Percentiles rank a stretch among this genome's conserved stretches.
phyloP scores from a whole-genome alignment of 2,797 vertebrate genomes.

The Taeniopygia guttata region DNA sequence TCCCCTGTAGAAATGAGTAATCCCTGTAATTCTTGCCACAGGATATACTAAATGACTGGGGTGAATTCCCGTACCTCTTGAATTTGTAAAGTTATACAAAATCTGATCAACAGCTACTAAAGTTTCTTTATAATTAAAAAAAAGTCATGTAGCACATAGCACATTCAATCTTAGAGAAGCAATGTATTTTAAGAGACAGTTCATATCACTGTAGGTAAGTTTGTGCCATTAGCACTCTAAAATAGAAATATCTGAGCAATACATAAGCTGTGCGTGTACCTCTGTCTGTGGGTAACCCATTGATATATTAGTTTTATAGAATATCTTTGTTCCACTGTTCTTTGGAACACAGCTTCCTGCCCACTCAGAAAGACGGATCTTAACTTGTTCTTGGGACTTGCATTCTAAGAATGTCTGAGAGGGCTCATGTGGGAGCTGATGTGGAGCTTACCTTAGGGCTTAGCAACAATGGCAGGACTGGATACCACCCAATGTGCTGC shows the following conservation, averaged over 20 bases:
- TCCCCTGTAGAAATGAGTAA: neutral
- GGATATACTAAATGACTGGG: neutral
- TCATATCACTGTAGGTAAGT: neutral
- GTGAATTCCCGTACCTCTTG: neutral
- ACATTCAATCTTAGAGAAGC: neutral
- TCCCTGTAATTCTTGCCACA: neutral
- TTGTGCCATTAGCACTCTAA: neutral
- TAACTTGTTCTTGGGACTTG: neutral
- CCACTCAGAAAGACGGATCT: rapidly evolving
- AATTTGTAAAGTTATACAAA: neutral
- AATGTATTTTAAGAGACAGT: neutral
- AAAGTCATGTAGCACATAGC: neutral
- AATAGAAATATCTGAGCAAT: neutral
- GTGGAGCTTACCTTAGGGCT: neutral
- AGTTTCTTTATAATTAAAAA: neutral
- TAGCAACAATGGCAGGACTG: neutral
- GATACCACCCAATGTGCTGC: neutral
- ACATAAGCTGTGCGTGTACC: neutral
- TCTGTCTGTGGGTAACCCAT: neutral
- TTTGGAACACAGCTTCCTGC: neutral
- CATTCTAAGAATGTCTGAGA: neutral
- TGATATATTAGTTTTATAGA: neutral
- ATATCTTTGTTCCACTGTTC: neutral
- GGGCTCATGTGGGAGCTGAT: neutral
- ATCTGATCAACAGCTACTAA: neutral